phyloP scores from a whole-genome alignment of 1,140 invertebrate genomes.

The Nasonia vitripennis region DNA sequence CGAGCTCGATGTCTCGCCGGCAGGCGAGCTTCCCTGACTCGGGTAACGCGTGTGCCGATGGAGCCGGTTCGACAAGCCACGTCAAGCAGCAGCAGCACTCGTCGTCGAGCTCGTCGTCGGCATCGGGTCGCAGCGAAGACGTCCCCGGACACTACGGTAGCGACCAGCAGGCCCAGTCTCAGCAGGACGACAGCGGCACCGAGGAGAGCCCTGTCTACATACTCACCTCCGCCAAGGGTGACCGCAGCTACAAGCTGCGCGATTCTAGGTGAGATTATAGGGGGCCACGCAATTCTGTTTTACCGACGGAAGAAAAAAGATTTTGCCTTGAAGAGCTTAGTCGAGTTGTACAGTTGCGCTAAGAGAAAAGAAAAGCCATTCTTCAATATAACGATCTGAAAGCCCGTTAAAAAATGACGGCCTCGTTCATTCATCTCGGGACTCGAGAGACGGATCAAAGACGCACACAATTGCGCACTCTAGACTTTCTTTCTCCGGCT shows the following conservation, averaged over 20 bases:
- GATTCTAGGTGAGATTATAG: slow-evolving; percentile 66
- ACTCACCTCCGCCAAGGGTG: slow-evolving; percentile 72
- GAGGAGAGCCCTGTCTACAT: slow-evolving; percentile 74
- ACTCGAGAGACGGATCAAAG: slow-evolving; percentile 12
- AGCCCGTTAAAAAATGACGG: slow-evolving; percentile 11
- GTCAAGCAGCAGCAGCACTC: slow-evolving; percentile 37
- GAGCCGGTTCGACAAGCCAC: slow-evolving; percentile 17
- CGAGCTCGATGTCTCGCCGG: slow-evolving; percentile 70
- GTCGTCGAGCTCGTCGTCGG: slow-evolving; percentile 73
- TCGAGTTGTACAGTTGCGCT: neutral
- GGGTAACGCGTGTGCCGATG: slow-evolving; percentile 37
- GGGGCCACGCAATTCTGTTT: neutral
- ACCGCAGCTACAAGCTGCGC: slow-evolving; percentile 72
- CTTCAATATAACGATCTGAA: neutral
- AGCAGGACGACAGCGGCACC: slow-evolving; percentile 72
- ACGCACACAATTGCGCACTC: slow-evolving; percentile 16
- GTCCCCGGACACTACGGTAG: slow-evolving; percentile 67
- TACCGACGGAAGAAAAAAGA: neutral
- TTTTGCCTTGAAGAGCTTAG: neutral
- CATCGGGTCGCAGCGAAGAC: slow-evolving; percentile 71
- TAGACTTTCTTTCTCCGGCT: no score
- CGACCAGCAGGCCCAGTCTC: slow-evolving; percentile 70
- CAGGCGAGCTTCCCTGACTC: slow-evolving; percentile 54
- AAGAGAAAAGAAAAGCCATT: slow-evolving; percentile 6
- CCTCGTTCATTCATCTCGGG: slow-evolving; percentile 5